Evolutionary conservation across 1,140 invertebrate genomes (phyloP), one percentile per base, ranked within the genome.

Genomic region (Sminthurinus signatus): DNA sequence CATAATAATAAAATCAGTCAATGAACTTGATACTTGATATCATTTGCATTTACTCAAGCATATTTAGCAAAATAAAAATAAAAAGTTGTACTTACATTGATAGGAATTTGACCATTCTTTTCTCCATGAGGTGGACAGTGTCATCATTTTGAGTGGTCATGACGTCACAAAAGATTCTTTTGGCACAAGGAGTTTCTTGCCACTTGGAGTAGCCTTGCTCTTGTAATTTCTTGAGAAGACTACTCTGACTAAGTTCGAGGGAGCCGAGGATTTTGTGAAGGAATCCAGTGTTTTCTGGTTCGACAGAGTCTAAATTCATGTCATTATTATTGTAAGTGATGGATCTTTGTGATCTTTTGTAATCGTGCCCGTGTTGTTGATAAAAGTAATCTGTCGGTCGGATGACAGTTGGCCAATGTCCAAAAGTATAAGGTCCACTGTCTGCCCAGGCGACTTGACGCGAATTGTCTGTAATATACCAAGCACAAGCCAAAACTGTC

Each of bases 141-240:
- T 88, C 85, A 0, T 81, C 76, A 27, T 81, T 75, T 67, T 86
- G 83, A 27, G 80, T 76, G 0, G 84, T 75, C 80, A 89, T 84
- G 14, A 85, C 82, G 67, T 87, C 84, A 72, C 87, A 89, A 76
- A 89, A 88, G 63, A 87, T 80, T 64, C 80, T 80, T 73, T 89
- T 88, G 0, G 86, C 85, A 73, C 87, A 89, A 4, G 84, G 83
- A 0, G 85, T 87, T 68, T 85, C 82, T 12, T 81, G 80, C 86
- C 86, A 88, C 68, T 86, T 81, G 0, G 80, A 81, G 71, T 68
- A 67, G n/a, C 69, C 72, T 5, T 56, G 32, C 28, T 70, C 56
- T 25, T 73, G 67, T 61, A 73, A 55, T 44, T 75, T 75, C 0
- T 73, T 73, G 4, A 78, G 72, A 10, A 75, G 70, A 0, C 71